Base-by-base conservation (phyloP, 2,888 invertebrate species). In the Tipula unca region DNA sequence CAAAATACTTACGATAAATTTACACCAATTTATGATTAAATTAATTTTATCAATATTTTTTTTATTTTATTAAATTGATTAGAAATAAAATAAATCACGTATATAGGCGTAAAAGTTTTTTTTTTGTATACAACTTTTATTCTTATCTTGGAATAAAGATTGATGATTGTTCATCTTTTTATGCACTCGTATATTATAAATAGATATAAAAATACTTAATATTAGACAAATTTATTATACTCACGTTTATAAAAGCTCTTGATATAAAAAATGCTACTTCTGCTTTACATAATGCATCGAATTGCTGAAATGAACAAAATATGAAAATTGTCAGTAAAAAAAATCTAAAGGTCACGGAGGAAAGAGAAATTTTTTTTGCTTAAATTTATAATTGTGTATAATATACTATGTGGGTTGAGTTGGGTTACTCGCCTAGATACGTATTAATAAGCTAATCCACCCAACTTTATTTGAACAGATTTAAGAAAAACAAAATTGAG, bases 191-290 rank as follows among this genome's bases (percentile, higher is more conserved):
- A 17, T 54, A 4, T 32, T 48, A 3, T 48, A 14, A n/a, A 48
- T 48, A 13, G 10, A 25, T 69, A 69, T 25, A 69, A 69, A 48
- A 29, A 32, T 83, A n/a, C 5, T 17, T 83, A 32, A 83, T n/a
- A 83, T 83, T 32, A 83, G 35, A 83, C 6, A 83, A 17, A 35
- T 32, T 83, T 83, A 32, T 32, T 29, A 83, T 83, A 94, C 95
- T 95, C 92, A 95, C 95, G 90, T 95, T 95, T 88, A 95, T 91
- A 87, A 94, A 90, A 88, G 94, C 93, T 90, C 95, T 93, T 87
- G 94, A 93, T 89, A 95, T 92, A 92, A 95, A 94, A 91, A 95
- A 95, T 86, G 94, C 93, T 90, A 95, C 94, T 92, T 95, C 95
- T 84, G 95, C 94, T 92, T 95, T 95, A 90, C 95, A 95, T 89